phyloP scores from a whole-genome alignment of 30 jellyfish, hydroid and myxozoan genomes.

The Nemopilema nomurai region DNA sequence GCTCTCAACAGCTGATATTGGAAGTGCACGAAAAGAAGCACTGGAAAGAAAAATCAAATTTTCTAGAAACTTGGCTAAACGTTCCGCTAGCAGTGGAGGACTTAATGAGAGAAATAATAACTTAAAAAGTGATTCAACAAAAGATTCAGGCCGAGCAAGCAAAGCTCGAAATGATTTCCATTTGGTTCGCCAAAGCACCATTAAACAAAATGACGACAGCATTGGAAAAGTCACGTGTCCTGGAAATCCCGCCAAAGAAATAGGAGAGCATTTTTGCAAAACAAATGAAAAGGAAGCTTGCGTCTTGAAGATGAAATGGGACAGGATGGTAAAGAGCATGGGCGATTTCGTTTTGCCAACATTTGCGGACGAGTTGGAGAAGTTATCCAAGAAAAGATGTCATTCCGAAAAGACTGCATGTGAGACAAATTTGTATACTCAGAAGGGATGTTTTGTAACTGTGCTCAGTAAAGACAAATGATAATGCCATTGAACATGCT shows the following conservation, averaged over 20 bases:
- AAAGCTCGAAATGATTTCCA: not conserved
- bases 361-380: not conserved
- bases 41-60: not conserved
- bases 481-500: too few relatives aligned
- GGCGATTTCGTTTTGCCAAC: not conserved
- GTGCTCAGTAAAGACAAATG: not conserved
- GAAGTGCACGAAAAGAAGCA: not conserved
- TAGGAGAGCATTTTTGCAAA: not conserved
- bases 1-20: not conserved
- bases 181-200: not conserved
- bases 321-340: not conserved
- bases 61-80: not conserved
- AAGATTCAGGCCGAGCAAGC: not conserved
- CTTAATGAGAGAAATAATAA: not conserved
- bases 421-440: not conserved
- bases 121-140: not conserved
- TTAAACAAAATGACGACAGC: not conserved
- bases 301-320: not conserved
- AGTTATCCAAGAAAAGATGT: not conserved
- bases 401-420: not conserved
- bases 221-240: not conserved
- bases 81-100: not conserved
- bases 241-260: not conserved
- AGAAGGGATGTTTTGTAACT: conserved; percentile 20
- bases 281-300: not conserved